A percentile compares a stretch with the other conserved stretches of the same genome.
Conservation (phyloP, 2,888 invertebrate genomes). For the Drosophila ustulata region DNA sequence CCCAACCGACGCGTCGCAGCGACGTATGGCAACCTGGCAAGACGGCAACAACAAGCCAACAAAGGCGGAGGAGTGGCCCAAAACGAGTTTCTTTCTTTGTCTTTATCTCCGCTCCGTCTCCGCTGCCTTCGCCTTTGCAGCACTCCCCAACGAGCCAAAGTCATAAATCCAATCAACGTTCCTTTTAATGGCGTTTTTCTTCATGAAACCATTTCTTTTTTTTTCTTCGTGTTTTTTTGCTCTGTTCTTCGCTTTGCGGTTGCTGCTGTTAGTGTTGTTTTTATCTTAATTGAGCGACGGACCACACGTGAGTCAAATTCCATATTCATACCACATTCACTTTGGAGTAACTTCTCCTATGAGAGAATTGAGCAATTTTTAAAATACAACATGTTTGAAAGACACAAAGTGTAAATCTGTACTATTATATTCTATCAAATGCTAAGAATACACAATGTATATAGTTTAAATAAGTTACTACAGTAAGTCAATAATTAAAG, state of each 20-base stretch:
- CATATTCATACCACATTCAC: constrained; percentile 6
- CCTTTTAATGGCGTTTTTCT: constrained; percentile 71
- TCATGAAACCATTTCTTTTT: constrained; percentile 49
- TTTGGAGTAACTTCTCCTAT: neutral
- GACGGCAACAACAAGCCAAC: constrained; percentile 6
- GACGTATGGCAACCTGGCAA: constrained; percentile 1
- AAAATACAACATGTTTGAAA: too few species aligned
- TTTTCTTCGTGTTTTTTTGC: constrained; percentile 15
- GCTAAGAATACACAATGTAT: too few species aligned
- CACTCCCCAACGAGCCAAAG: constrained; percentile 23
- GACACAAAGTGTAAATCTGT: too few species aligned
- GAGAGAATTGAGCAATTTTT: neutral
- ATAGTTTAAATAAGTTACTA: too few species aligned
- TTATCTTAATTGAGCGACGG: constrained; percentile 53
- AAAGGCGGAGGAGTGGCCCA: constrained; percentile 54
- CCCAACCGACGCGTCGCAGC: neutral
- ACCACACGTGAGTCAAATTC: constrained; percentile 46
- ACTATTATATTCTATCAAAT: too few species aligned
- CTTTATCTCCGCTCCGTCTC: constrained; percentile 44
- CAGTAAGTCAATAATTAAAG: too few species aligned
- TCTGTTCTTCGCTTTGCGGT: constrained; percentile 42
- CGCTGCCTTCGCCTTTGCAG: constrained; percentile 10
- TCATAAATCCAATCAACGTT: constrained; percentile 76
- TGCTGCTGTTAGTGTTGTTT: constrained; percentile 24
- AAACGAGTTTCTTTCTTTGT: constrained; percentile 48